Base-by-base conservation (phyloP, 2,888 invertebrate genomes). In the Cephus nigrinus region DNA sequence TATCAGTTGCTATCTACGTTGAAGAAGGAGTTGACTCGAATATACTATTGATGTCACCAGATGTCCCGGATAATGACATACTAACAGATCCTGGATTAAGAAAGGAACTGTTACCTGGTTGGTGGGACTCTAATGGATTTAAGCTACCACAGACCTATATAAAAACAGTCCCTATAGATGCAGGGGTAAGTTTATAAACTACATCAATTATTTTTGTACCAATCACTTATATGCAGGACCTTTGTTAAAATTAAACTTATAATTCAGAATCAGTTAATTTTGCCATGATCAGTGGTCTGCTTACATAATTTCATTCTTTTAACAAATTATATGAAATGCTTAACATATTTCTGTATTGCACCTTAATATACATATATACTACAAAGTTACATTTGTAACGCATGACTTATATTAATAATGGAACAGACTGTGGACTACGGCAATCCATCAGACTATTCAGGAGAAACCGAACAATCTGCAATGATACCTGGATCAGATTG, bases 61-160 rank as follows among this genome's bases (percentile, higher is more conserved):
- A 90, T 77, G 85, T 88, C 78, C 89, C 89, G 2, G 91, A 91
- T 75, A 90, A 85, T 76, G 90, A 91, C 78, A 85, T 89, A 76
- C 79, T 91, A 69, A 87, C 86, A 1, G 90, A 90, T 81, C 89
- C 90, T 40, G 90, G 88, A 69, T 81, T 91, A 36, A 86, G 87
- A 73, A 91, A 90, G 71, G 91, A 90, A 80, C 83, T 90, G 33
- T 73, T 88, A 23, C 90, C 91, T n/a, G 86, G 88, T 40, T 91
- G 91, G 91, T 91, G 91, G 91, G 88, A 89, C 79, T 84, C 85
- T 5, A 84, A 88, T 78, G 89, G 87, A n/a, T 90, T 91, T 35
- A 91, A 91, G 83, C 82, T 91, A 77, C 90, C 91, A 1, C 89
- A 90, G 77, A 90, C 90, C n/a, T 88, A 88, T 74, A 85, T 91